Conservation (phyloP, 2,113 vertebrate species). For the Forbesichthys papilliferus region DNA sequence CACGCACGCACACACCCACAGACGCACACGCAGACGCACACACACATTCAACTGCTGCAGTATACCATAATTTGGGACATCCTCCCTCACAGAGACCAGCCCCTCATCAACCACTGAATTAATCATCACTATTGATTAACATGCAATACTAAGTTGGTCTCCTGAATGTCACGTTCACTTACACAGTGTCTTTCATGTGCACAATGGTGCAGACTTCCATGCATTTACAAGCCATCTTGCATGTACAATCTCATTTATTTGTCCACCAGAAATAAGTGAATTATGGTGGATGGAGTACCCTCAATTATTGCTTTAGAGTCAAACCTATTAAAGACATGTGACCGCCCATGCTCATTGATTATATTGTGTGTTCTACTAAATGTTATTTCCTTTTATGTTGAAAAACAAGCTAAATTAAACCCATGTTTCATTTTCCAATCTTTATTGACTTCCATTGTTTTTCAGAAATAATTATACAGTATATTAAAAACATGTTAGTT, state of each 20-base stretch:
- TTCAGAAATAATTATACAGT: too few relatives aligned
- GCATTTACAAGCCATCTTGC: slow-evolving; percentile 38
- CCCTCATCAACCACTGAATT: slow-evolving; percentile 70
- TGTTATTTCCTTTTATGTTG: slow-evolving; percentile 42
- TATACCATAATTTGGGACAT: neutral
- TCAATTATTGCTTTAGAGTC: slow-evolving; percentile 71
- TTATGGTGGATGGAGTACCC: slow-evolving; percentile 62
- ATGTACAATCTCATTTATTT: slow-evolving; percentile 57
- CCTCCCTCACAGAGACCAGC: slow-evolving; percentile 59
- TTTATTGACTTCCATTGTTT: too few relatives aligned
- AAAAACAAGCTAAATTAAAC: slow-evolving; percentile 15
- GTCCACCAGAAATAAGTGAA: slow-evolving; percentile 66
- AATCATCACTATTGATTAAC: slow-evolving; percentile 77
- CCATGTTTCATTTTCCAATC: too few relatives aligned
- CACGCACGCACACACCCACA: too few relatives aligned
- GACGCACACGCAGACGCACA: too few relatives aligned
- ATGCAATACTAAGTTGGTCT: slow-evolving; percentile 65
- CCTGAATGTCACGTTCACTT: slow-evolving; percentile 70
- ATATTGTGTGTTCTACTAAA: slow-evolving; percentile 60
- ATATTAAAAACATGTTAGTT: too few relatives aligned
- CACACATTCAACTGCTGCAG: too few relatives aligned
- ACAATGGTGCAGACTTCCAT: slow-evolving; percentile 65
- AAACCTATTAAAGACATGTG: slow-evolving; percentile 64
- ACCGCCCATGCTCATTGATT: slow-evolving; percentile 41
- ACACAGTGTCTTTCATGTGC: slow-evolving; percentile 70